phyloP scores from a whole-genome alignment of 92 coral and sea anemone genomes.

The Isaurus tuberculatus region DNA sequence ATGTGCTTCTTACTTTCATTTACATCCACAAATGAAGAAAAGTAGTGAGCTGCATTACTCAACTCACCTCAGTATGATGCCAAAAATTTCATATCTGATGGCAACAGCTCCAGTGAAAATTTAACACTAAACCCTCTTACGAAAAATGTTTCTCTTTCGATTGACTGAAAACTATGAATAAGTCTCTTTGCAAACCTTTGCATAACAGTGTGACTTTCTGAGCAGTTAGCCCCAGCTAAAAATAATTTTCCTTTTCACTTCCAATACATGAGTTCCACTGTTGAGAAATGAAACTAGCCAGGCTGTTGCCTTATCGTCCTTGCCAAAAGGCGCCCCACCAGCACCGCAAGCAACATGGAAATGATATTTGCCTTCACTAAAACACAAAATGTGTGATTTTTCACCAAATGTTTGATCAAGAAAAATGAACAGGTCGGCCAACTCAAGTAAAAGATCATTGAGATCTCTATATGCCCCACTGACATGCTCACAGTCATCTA shows the following conservation, averaged over 20 bases:
- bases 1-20: slow-evolving; percentile 57
- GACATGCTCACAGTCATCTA: slow-evolving; percentile 51
- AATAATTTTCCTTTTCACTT: slow-evolving; percentile 36
- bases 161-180: slow-evolving; percentile 43
- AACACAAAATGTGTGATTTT: slow-evolving; percentile 54
- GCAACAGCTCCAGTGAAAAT: slow-evolving; percentile 60
- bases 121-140: slow-evolving; percentile 49
- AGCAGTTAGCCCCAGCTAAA: slow-evolving; percentile 55
- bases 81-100: slow-evolving; percentile 64
- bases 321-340: slow-evolving; percentile 59
- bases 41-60: slow-evolving; percentile 61
- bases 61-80: slow-evolving; percentile 61
- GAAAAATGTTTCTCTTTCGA: slow-evolving; percentile 24
- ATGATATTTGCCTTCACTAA: slow-evolving; percentile 50
- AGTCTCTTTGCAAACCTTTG: slow-evolving; percentile 44
- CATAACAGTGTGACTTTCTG: slow-evolving; percentile 51
- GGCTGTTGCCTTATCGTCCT: slow-evolving; percentile 32
- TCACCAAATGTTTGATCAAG: slow-evolving; percentile 55
- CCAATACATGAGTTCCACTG: slow-evolving; percentile 48
- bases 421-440: slow-evolving; percentile 53
- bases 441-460: slow-evolving; percentile 42
- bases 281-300: slow-evolving; percentile 44
- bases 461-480: slow-evolving; percentile 64
- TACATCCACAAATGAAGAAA: slow-evolving; percentile 65
- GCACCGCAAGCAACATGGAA: slow-evolving; percentile 64